Conservation (phyloP, 2,888 invertebrate species). For the Philhelius pedissequus region DNA sequence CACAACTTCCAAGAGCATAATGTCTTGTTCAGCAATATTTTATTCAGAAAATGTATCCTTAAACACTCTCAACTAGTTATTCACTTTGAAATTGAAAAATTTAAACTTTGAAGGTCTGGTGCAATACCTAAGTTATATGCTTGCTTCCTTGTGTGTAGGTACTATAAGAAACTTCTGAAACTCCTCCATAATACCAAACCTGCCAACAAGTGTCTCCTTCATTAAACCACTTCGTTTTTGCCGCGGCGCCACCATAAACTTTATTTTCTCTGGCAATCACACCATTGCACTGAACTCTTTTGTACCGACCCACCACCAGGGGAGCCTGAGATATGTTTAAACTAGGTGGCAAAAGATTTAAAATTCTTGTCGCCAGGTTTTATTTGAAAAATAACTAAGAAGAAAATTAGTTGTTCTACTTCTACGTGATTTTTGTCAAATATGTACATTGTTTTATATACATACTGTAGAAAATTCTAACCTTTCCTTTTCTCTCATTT, state of each 20-base stretch:
- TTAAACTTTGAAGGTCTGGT: conserved; percentile 20
- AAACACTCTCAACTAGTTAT: conserved; percentile 46
- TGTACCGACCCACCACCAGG: too few relatives aligned
- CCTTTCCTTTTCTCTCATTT: not conserved
- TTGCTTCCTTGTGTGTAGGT: not conserved
- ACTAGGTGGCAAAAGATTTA: conserved; percentile 17
- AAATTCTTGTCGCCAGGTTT: conserved; percentile 35
- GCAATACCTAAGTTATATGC: not conserved
- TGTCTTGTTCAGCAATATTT: not conserved
- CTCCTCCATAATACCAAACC: not conserved
- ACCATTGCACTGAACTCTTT: not conserved
- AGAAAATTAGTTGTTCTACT: conserved; percentile 17
- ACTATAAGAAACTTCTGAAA: conserved; percentile 1
- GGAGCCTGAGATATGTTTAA: not conserved
- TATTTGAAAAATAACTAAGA: conserved; percentile 12
- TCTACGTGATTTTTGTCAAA: conserved; percentile 30
- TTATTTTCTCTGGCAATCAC: not conserved
- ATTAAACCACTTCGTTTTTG: conserved; percentile 36
- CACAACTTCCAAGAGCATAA: not conserved
- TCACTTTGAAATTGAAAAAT: conserved; percentile 34
- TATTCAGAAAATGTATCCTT: conserved; percentile 15
- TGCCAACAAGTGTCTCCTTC: conserved; percentile 58
- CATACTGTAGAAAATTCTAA: not conserved
- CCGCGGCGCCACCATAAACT: conserved; percentile 3
- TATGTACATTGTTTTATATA: conserved; percentile 5